Evolutionary conservation across 1,140 invertebrate species (phyloP).

Genomic region (Lasioglossum albipes): DNA sequence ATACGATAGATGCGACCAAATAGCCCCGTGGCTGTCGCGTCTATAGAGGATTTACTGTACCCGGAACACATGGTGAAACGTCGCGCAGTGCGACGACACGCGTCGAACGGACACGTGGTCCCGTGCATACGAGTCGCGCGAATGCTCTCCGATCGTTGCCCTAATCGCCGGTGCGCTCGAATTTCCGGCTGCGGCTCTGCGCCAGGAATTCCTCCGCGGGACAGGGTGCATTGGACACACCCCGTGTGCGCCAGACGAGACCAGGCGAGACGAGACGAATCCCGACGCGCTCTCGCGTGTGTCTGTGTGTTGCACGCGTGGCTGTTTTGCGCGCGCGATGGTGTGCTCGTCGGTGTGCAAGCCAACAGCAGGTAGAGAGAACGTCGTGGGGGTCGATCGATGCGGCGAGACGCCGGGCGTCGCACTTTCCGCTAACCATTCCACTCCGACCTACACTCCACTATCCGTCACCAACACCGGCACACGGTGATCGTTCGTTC

Average conservation of each 20-base stretch:
- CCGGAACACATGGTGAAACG: too few species aligned
- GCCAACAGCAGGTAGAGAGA: slow-evolving; percentile 52
- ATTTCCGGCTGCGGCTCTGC: not conserved
- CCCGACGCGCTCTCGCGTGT: not conserved
- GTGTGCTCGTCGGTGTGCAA: slow-evolving; percentile 20
- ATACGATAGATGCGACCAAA: too few species aligned
- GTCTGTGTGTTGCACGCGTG: not conserved
- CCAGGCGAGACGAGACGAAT: not conserved
- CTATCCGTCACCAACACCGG: slow-evolving; percentile 38
- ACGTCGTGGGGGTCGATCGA: slow-evolving; percentile 72
- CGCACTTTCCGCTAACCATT: slow-evolving; percentile 75
- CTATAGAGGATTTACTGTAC: too few species aligned
- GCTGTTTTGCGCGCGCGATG: too few species aligned
- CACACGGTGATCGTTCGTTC: too few species aligned
- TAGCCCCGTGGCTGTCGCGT: too few species aligned
- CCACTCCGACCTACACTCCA: slow-evolving; percentile 55
- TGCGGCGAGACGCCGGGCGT: slow-evolving; percentile 80
- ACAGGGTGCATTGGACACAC: slow-evolving; percentile 39
- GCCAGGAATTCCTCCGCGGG: slow-evolving; percentile 25
- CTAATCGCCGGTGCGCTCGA: not conserved
- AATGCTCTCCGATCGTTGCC: not conserved
- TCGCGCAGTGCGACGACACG: too few species aligned
- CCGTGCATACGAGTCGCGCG: not conserved
- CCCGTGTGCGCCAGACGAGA: slow-evolving; percentile 22
- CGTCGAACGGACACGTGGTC: slow-evolving; percentile 5